phyloP scores from a whole-genome alignment of 2,113 vertebrate species.

The Phalacrocorax brasilianus region DNA sequence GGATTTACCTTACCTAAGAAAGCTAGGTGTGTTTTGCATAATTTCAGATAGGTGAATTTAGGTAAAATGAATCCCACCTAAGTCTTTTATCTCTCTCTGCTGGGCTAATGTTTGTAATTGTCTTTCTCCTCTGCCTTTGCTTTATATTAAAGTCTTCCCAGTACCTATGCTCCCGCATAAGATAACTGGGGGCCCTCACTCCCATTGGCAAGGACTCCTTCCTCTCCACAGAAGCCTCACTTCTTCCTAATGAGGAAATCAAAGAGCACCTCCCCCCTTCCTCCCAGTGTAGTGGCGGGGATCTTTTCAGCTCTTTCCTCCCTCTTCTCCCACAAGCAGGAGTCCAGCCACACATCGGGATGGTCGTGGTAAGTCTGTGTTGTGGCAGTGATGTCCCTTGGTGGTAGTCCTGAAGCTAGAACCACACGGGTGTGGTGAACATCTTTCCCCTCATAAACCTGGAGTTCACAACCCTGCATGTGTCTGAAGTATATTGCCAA shows the following conservation, averaged over 20 bases:
- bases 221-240: background rate
- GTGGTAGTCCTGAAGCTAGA: background rate
- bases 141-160: background rate
- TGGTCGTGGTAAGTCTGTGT: background rate
- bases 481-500: background rate
- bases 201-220: background rate
- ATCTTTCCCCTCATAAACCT: background rate
- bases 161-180: background rate
- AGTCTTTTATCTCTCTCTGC: background rate
- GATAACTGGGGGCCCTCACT: background rate
- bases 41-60: background rate
- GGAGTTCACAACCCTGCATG: background rate
- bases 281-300: background rate
- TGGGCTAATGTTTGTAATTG: background rate
- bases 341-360: background rate
- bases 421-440: background rate
- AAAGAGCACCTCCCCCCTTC: background rate
- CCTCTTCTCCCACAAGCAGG: background rate
- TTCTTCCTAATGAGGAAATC: background rate
- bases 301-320: background rate
- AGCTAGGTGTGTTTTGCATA: background rate
- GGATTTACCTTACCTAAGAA: background rate
- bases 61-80: background rate
- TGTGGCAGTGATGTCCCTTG: background rate
- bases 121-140: background rate